phyloP scores from a whole-genome alignment of 1,140 invertebrate species.

The Drosophila orosa region DNA sequence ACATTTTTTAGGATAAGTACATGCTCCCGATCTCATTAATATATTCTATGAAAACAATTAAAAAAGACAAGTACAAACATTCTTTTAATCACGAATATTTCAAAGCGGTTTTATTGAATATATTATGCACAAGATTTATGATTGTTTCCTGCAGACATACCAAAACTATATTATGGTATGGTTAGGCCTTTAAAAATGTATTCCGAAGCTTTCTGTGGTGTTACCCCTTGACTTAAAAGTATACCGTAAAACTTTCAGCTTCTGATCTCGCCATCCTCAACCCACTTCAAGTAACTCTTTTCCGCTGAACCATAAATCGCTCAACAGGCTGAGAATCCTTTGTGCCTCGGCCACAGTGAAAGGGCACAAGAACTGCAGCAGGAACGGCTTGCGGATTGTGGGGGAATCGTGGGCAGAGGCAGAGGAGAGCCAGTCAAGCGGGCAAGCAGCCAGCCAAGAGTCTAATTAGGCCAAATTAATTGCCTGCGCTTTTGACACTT shows the following conservation, averaged over 20 bases:
- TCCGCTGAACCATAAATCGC: slow-evolving; percentile 70
- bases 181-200: not conserved
- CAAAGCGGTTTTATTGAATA: too few species aligned
- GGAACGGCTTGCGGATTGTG: not conserved
- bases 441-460: slow-evolving; percentile 69
- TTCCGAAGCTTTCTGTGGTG: not conserved
- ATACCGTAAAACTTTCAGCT: not conserved
- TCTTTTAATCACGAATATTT: too few species aligned
- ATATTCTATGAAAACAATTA: too few species aligned
- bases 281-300: slow-evolving; percentile 24
- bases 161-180: too few species aligned
- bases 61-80: too few species aligned
- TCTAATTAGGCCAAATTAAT: slow-evolving; percentile 80
- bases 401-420: not conserved
- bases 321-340: slow-evolving; percentile 66
- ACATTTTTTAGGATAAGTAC: too few species aligned
- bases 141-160: too few species aligned
- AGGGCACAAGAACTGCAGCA: slow-evolving; percentile 72
- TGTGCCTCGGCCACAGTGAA: slow-evolving; percentile 52
- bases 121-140: too few species aligned
- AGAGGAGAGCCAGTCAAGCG: slow-evolving; percentile 21
- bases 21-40: too few species aligned
- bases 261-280: not conserved
- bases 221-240: slow-evolving; percentile 2
- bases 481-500: slow-evolving; percentile 81